Percentiles rank a stretch among this genome's conserved stretches.
Conservation (phyloP, 2,113 vertebrate genomes). For the Elephas maximus region DNA sequence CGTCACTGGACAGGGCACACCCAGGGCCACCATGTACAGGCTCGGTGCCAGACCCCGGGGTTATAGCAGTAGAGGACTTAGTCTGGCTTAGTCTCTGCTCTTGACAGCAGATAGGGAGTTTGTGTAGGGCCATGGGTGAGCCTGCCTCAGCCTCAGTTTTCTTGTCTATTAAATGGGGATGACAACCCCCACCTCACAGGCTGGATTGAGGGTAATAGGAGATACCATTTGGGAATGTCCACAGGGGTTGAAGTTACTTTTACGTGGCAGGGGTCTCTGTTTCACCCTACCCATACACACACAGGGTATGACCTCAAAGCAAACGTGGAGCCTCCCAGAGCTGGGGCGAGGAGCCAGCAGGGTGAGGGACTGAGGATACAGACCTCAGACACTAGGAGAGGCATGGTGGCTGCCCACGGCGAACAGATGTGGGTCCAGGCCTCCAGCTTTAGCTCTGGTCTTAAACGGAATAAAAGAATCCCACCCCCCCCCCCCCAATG, state of each 20-base stretch:
- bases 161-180: background rate
- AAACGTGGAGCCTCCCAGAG: background rate
- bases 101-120: background rate
- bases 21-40: background rate
- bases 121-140: background rate
- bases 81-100: background rate
- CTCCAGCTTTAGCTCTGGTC: background rate
- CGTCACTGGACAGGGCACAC: background rate
- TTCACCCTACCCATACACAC: fast-evolving
- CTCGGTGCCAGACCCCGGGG: background rate
- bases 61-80: background rate
- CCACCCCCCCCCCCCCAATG: background rate
- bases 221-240: background rate
- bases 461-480: background rate
- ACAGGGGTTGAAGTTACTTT: background rate
- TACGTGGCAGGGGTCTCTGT: background rate
- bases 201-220: background rate
- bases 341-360: background rate
- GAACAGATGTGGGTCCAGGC: fast-evolving
- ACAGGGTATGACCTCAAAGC: background rate
- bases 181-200: background rate
- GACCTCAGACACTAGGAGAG: background rate
- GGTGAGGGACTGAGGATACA: background rate
- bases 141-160: background rate
- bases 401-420: fast-evolving